These are phyloP conservation scores for Campylomormyrus numenius DNA, from an alignment of 2,113 vertebrate species.

Conservation along the genomic window DNA sequence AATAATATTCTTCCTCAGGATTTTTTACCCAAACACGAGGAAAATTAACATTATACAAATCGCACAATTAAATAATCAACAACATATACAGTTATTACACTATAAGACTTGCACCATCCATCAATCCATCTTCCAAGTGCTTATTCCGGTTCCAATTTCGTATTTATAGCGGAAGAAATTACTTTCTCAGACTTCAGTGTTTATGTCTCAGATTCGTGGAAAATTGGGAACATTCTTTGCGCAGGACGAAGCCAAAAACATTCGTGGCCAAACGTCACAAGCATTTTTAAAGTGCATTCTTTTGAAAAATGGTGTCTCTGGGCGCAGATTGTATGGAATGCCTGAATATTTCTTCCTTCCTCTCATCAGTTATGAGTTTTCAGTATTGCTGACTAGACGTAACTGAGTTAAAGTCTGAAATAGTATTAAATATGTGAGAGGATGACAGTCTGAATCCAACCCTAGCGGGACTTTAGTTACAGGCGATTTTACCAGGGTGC, in stretches of 20 bases:
- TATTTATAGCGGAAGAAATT: neutral
- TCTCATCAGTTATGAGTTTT: neutral
- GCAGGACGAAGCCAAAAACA: neutral
- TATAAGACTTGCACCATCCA: conserved; percentile 14
- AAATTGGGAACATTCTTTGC: neutral
- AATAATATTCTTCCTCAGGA: neutral
- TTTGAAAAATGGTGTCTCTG: neutral
- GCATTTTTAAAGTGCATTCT: neutral
- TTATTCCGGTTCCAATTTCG: neutral
- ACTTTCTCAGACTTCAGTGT: neutral
- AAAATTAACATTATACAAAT: neutral
- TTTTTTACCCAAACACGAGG: neutral
- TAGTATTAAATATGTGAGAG: neutral
- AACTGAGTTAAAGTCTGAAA: neutral
- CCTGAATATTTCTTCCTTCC: neutral
- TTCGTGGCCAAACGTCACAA: neutral
- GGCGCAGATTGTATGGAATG: neutral
- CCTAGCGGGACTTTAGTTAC: neutral
- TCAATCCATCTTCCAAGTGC: conserved; percentile 26
- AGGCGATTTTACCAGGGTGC: neutral
- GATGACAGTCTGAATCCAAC: neutral
- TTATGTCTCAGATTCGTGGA: conserved; percentile 3
- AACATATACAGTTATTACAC: neutral
- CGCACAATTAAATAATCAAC: neutral
- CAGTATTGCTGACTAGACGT: neutral